Evolutionary conservation across 1,140 invertebrate species (phyloP).

Genomic region (Anadara kagoshimensis): DNA sequence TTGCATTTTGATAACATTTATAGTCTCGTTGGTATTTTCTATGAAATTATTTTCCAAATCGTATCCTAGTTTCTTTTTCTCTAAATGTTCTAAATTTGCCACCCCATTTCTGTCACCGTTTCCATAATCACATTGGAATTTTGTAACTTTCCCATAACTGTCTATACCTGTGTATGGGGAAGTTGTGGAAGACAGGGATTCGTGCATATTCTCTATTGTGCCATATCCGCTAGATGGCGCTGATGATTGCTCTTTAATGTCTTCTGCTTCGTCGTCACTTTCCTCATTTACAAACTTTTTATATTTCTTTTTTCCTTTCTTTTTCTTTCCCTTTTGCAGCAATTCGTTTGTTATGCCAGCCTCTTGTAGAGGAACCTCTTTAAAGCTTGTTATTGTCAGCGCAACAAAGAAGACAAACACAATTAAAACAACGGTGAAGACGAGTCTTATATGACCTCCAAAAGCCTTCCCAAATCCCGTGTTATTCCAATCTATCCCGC

Average conservation of each 20-base stretch:
- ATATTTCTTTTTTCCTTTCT: constrained; percentile 68
- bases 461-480: constrained; percentile 79
- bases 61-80: no score
- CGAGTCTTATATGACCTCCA: constrained; percentile 90
- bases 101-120: no score
- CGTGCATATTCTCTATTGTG: no score
- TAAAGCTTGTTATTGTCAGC: constrained; percentile 64
- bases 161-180: no score
- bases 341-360: constrained; percentile 47
- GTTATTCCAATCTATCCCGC: constrained; percentile 93
- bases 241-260: neutral
- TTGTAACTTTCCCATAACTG: no score
- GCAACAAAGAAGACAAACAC: constrained; percentile 61
- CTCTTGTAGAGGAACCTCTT: constrained; percentile 65
- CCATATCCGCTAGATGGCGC: no score
- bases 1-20: no score
- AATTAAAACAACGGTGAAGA: constrained; percentile 73
- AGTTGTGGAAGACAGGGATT: no score
- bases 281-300: constrained; percentile 68
- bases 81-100: no score
- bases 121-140: no score
- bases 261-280: constrained; percentile 45
- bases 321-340: constrained; percentile 66
- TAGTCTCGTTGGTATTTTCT: no score
- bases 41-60: no score